phyloP scores from a whole-genome alignment of 1,140 invertebrate genomes.

The Achatina immaculata region DNA sequence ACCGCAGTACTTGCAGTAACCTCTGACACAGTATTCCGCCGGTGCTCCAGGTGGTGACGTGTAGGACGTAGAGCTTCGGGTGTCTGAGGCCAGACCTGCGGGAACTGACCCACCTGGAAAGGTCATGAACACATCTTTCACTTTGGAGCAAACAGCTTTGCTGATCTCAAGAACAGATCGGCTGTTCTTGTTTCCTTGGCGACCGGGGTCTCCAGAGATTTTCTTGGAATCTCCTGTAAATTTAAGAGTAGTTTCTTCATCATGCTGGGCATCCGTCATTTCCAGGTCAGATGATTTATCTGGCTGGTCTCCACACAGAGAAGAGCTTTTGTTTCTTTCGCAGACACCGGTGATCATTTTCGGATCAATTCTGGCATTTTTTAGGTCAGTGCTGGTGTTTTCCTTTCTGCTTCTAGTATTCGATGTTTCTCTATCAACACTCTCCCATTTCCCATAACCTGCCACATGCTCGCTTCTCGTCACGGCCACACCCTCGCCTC shows the following conservation, averaged over 20 bases:
- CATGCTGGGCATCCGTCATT: neutral
- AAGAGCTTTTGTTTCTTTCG: too few relatives aligned
- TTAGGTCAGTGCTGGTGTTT: too few relatives aligned
- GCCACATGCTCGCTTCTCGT: too few relatives aligned
- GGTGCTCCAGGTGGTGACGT: neutral
- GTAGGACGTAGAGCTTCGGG: neutral
- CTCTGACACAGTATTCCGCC: neutral
- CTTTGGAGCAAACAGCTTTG: slow-evolving; percentile 34
- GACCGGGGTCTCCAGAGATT: neutral
- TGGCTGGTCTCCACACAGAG: neutral
- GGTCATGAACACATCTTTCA: slow-evolving; percentile 21
- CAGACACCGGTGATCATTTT: too few relatives aligned
- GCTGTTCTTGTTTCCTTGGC: neutral
- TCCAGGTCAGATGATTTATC: too few relatives aligned
- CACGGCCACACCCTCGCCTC: too few relatives aligned
- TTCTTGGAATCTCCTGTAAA: neutral
- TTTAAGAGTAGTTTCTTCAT: neutral
- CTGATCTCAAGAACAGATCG: slow-evolving; percentile 16
- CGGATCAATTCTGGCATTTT: too few relatives aligned
- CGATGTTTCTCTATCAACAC: too few relatives aligned
- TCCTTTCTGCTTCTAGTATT: too few relatives aligned
- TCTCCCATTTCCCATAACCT: too few relatives aligned
- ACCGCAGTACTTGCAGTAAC: slow-evolving; percentile 4
- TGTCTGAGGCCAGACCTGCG: neutral
- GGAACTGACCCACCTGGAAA: neutral